Evolutionary conservation across 2,797 vertebrate species (phyloP), one percentile per base, ranked within the genome.

Genomic region (Onychomys torridus): DNA sequence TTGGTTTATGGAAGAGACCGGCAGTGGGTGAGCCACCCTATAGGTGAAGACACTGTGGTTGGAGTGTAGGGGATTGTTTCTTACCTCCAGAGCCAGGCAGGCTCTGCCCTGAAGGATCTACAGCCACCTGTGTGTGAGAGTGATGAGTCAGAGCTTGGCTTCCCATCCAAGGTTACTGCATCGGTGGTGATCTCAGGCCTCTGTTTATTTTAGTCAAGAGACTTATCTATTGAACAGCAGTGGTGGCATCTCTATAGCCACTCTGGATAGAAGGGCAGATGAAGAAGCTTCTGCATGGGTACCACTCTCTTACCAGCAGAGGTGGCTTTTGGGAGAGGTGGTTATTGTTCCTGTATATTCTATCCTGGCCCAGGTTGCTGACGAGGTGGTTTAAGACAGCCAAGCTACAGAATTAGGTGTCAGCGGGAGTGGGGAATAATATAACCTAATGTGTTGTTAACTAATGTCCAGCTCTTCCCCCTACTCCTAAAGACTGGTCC

Each of bases 1-100:
- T 87, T 71, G 79, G 52, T 52, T 95, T 87, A 55, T 71, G 57
- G 43, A 78, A 55, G 43, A 90, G 37, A 89, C 86, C 46, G 69
- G 69, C 63, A 57, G 79, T 25, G 8, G 14, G 17, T 61, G 37
- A 83, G 19, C 55, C 88, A 63, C 52, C 37, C n/a, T 63, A 91
- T 55, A 8, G 16, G 55, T 83, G 75, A 95, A 57, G 7, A 57
- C 9, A 13, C 43, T 69, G 17, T 65, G 83, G 6, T n/a, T 34
- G 6, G 2, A 75, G 37, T 49, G 49, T 77, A 88, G 75, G 21
- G 9, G 49, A 59, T 75, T 19, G 49, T 63, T 37, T 61, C 5
- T 11, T 61, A 23, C 37, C 59, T 69, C 25, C 71, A 63, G 46
- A 73, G 21, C 69, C 55, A 25, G 65, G 0, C 81, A 0, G 29